Evolutionary conservation across 2,888 invertebrate species (phyloP).

Genomic region (Ariolimax columbianus): DNA sequence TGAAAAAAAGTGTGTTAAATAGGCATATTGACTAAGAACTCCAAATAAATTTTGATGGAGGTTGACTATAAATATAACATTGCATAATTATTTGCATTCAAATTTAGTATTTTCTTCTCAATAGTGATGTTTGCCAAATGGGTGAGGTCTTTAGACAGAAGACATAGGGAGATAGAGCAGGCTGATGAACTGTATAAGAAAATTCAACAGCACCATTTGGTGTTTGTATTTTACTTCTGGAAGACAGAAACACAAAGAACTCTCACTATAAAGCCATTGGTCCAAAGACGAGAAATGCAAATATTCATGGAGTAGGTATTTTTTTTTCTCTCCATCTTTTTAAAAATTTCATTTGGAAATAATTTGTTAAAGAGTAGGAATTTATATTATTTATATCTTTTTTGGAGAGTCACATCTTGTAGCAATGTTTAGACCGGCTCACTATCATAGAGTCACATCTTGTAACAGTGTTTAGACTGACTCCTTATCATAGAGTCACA

Average conservation of each 20-base stretch:
- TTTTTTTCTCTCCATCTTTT: neutral
- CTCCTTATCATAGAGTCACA: too few species aligned
- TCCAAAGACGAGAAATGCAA: constrained; percentile 52
- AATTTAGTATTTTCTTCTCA: neutral
- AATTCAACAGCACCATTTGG: constrained; percentile 60
- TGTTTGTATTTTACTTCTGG: constrained; percentile 62
- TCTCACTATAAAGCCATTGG: constrained; percentile 65
- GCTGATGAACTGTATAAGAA: constrained; percentile 59
- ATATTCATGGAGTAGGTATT: constrained; percentile 33
- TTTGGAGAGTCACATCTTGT: too few species aligned
- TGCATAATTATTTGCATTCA: neutral
- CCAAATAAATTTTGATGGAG: too few species aligned
- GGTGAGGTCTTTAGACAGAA: constrained; percentile 56
- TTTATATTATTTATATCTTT: too few species aligned
- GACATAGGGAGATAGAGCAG: constrained; percentile 61
- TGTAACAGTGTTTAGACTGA: too few species aligned
- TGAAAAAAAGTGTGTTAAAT: too few species aligned
- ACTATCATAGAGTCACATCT: too few species aligned
- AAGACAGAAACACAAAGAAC: constrained; percentile 57
- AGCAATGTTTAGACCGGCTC: too few species aligned
- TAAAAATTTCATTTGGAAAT: neutral
- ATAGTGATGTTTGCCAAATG: constrained; percentile 66
- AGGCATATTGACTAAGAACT: too few species aligned
- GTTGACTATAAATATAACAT: too few species aligned
- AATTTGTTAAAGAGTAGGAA: neutral